Evolutionary conservation across 2,888 invertebrate species (phyloP).

Genomic region (Acrobeloides nanus): DNA sequence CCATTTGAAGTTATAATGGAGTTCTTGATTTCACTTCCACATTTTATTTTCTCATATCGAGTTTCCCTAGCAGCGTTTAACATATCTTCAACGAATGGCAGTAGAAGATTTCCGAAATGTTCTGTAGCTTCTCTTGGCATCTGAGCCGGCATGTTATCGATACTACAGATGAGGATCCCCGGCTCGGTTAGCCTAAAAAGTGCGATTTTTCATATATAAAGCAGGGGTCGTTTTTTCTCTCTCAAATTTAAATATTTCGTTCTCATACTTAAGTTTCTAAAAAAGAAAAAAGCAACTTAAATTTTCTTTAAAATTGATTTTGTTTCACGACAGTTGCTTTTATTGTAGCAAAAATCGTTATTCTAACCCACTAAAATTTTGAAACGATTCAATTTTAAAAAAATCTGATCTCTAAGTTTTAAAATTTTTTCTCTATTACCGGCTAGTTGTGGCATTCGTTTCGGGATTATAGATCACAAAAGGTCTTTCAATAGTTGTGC

Average conservation of each 20-base stretch:
- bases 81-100: slow-evolving; percentile 81
- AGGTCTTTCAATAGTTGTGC: slow-evolving; percentile 96
- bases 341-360: not conserved
- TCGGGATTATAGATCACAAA: slow-evolving; percentile 97
- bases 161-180: slow-evolving; percentile 95
- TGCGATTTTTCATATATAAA: too few species aligned
- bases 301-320: too few species aligned
- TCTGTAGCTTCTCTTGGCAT: slow-evolving; percentile 92
- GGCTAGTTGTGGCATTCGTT: slow-evolving; percentile 84
- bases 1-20: slow-evolving; percentile 95
- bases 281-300: slow-evolving; percentile 38
- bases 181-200: slow-evolving; percentile 63
- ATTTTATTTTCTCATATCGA: slow-evolving; percentile 33
- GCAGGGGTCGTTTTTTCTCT: too few species aligned
- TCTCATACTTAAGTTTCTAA: too few species aligned
- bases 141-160: slow-evolving; percentile 99
- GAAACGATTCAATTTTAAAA: not conserved
- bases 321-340: slow-evolving; percentile 17
- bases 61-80: slow-evolving; percentile 38
- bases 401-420: slow-evolving; percentile 62
- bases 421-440: too few species aligned
- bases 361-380: not conserved
- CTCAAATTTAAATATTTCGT: too few species aligned
- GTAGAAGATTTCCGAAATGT: slow-evolving; percentile 85
- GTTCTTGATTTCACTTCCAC: slow-evolving; percentile 54